phyloP scores from a whole-genome alignment of 2,888 invertebrate species.

The Drosophila mercatorum region DNA sequence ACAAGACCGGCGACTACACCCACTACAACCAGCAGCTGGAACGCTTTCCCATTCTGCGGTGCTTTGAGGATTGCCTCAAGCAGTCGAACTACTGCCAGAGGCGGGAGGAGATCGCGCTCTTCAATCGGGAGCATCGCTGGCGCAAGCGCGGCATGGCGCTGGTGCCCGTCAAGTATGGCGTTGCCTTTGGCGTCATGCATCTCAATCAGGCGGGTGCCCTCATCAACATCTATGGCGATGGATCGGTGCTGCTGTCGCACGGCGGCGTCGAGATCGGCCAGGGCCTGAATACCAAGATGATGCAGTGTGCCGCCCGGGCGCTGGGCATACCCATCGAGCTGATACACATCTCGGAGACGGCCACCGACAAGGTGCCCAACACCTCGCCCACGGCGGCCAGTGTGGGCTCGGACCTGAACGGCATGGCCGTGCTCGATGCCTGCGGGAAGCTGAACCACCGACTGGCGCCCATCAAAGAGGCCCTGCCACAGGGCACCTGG shows the following conservation, averaged over 20 bases:
- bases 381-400: conserved; percentile 96
- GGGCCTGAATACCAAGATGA: conserved; percentile 97
- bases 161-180: conserved; percentile 93
- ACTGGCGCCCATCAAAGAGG: conserved; percentile 90
- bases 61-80: conserved; percentile 91
- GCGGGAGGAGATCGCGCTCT: conserved; percentile 87
- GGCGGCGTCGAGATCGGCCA: conserved; percentile 99
- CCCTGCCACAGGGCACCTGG: conserved; percentile 92
- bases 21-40: conserved; percentile 91
- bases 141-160: conserved; percentile 93
- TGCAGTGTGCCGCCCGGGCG: conserved; percentile 93
- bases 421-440: conserved; percentile 94
- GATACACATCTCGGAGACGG: conserved; percentile 93
- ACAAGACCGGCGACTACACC: conserved; percentile 90
- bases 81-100: conserved; percentile 88
- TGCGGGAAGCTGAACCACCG: conserved; percentile 91
- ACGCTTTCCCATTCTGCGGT: conserved; percentile 90
- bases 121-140: conserved; percentile 92
- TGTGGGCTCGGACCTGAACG: conserved; percentile 94
- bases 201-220: conserved; percentile 95
- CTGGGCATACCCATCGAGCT: conserved; percentile 89
- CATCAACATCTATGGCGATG: conserved; percentile 93
- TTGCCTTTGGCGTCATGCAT: conserved; percentile 91
- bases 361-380: conserved; percentile 96
- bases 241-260: conserved; percentile 94